Percentiles rank a stretch among this genome's conserved stretches.
Evolutionary conservation across 2,888 invertebrate genomes (phyloP).

Genomic region (Eledone cirrhosa): DNA sequence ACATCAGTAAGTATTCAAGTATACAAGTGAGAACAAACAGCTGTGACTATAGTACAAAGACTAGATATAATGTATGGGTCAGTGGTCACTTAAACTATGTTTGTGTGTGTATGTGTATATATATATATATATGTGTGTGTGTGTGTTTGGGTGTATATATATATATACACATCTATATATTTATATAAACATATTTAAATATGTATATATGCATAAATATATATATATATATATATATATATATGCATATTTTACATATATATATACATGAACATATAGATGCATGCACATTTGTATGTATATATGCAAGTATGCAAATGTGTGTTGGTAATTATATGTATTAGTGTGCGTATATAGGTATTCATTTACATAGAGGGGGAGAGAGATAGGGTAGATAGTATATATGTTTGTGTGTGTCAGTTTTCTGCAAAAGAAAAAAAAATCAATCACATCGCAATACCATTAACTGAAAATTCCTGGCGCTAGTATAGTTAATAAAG

Average conservation of each 20-base stretch:
- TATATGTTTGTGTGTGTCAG: too few species aligned
- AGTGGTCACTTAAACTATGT: background rate
- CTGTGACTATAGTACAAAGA: too few species aligned
- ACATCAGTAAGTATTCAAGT: too few species aligned
- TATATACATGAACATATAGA: constrained; percentile 16
- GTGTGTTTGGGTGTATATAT: background rate
- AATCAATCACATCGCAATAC: too few species aligned
- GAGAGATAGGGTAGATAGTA: too few species aligned
- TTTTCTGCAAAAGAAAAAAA: too few species aligned
- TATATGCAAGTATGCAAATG: background rate
- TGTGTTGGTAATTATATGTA: background rate
- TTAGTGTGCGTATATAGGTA: background rate
- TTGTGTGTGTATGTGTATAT: background rate
- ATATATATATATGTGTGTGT: background rate
- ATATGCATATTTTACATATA: background rate
- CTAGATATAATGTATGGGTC: background rate
- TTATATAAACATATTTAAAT: background rate
- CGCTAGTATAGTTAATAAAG: too few species aligned
- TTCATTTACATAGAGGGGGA: background rate
- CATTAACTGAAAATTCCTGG: too few species aligned
- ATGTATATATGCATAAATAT: background rate
- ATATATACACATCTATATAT: background rate
- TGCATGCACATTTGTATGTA: background rate
- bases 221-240: background rate
- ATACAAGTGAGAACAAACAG: too few species aligned